phyloP scores from a whole-genome alignment of 2,888 invertebrate species.

The Drosophila niveifrons region DNA sequence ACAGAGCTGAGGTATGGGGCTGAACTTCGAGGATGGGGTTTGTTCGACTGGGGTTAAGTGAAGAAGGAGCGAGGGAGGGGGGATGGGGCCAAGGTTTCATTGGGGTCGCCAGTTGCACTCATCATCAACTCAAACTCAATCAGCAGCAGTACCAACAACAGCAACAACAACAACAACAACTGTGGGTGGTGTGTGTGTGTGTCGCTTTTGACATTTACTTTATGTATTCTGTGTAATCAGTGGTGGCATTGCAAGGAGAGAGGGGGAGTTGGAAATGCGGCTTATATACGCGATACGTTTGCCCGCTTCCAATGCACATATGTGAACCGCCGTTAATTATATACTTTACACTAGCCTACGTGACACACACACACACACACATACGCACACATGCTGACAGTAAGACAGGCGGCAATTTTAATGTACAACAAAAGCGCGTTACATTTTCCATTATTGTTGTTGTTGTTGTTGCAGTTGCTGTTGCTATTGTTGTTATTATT shows the following conservation, averaged over 20 bases:
- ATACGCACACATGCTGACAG: constrained; percentile 29
- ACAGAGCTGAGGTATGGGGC: constrained; percentile 2
- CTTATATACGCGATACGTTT: constrained; percentile 66
- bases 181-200: constrained; percentile 38
- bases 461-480: constrained; percentile 22
- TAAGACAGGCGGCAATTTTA: constrained; percentile 71
- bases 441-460: constrained; percentile 57
- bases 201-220: constrained; percentile 80
- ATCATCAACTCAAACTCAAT: constrained; percentile 77
- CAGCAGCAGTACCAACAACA: constrained; percentile 57
- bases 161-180: constrained; percentile 29
- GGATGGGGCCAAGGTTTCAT: constrained; percentile 17
- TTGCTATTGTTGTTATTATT: constrained; percentile 22
- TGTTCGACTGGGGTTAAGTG: background rate
- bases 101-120: constrained; percentile 70
- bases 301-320: constrained; percentile 47
- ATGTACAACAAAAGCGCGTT: constrained; percentile 77
- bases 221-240: constrained; percentile 76
- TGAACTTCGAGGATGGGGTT: background rate
- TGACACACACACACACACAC: constrained; percentile 48
- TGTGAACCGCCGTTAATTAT: constrained; percentile 74
- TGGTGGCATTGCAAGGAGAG: constrained; percentile 1
- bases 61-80: background rate
- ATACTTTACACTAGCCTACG: constrained; percentile 73
- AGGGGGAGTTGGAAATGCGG: constrained; percentile 28